These are phyloP conservation scores for Lasiurus borealis DNA, from an alignment of 2,113 vertebrate species.

Conservation along the genomic window DNA sequence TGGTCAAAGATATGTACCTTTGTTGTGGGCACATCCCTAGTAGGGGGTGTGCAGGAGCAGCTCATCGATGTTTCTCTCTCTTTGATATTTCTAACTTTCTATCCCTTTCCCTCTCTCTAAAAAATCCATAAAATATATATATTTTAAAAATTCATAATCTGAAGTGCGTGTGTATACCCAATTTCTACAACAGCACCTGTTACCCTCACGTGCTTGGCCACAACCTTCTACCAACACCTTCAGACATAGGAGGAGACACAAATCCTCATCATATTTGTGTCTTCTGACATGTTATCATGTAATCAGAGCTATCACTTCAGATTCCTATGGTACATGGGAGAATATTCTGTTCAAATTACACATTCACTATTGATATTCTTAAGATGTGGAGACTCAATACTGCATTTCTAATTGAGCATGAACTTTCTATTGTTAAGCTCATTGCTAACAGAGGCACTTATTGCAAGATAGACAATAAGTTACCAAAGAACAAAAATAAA, in stretches of 20 bases:
- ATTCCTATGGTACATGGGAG: not conserved
- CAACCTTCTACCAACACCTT: not conserved
- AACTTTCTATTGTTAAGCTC: not conserved
- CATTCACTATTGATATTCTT: not conserved
- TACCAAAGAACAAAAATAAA: slow-evolving; percentile 6
- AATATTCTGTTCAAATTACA: not conserved
- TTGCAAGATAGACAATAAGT: not conserved
- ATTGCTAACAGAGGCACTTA: not conserved
- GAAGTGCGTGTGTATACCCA: not conserved
- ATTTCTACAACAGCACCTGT: not conserved
- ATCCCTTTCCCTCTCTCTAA: too few species aligned
- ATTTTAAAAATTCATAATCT: not conserved
- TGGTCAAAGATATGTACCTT: too few species aligned
- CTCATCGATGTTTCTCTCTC: too few species aligned
- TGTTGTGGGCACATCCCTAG: too few species aligned
- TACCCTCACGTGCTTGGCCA: not conserved
- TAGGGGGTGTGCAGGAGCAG: too few species aligned
- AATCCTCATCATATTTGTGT: too few species aligned
- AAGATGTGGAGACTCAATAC: not conserved
- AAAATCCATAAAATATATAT: too few species aligned
- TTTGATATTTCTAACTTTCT: too few species aligned
- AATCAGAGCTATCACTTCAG: not conserved
- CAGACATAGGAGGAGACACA: not conserved
- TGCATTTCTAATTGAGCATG: not conserved
- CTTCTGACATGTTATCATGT: not conserved